Evolutionary conservation across 2,797 vertebrate species (phyloP), one percentile per base, ranked within the genome.

Genomic region (Chromobotia macracanthus): DNA sequence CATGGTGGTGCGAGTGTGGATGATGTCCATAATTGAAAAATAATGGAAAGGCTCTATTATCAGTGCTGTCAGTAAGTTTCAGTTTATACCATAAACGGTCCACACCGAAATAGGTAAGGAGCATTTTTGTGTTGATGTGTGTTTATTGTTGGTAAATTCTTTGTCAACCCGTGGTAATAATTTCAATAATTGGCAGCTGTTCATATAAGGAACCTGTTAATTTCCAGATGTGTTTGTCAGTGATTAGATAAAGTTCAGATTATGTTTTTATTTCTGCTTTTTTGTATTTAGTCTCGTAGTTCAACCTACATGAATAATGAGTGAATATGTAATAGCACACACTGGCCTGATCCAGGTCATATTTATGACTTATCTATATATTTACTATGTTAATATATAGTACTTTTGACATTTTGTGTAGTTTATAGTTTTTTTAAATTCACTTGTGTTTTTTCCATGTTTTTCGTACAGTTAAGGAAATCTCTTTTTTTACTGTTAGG

Each of bases 1-100:
- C 91, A 91, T 80, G 73, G 87, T 87, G 88, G 23, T 70, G 86
- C 87, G 86, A 66, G 72, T 87, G 87, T 90, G 90, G 88, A 87
- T 66, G 23, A 55, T 84, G 89, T 88, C 89, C 87, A 84, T 80
- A 66, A 83, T 86, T 44, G 25, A 65, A 73, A 75, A 41, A 10
- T 44, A 21, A 51, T 41, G 23, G 18, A 15, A 35, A 41, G 35
- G 35, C 25, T 12, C 19, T 28, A 21, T 38, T 53, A 44, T 15
- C 7, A 8, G 11, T 6, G 15, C 23, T 77, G 23, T 65, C 23
- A 53, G 16, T 82, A 72, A 16, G 25, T 75, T 78, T 80, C 19
- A 69, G 61, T 72, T 82, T 55, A 55, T 13, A 61, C 18, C n/a
- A n/a, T 53, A 31, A 16, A 48, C 1, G 15, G 25, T 63, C 50